These are phyloP conservation scores for Platycnemis pennipes DNA, from an alignment of 2,888 invertebrate genomes.

Conservation along the genomic window DNA sequence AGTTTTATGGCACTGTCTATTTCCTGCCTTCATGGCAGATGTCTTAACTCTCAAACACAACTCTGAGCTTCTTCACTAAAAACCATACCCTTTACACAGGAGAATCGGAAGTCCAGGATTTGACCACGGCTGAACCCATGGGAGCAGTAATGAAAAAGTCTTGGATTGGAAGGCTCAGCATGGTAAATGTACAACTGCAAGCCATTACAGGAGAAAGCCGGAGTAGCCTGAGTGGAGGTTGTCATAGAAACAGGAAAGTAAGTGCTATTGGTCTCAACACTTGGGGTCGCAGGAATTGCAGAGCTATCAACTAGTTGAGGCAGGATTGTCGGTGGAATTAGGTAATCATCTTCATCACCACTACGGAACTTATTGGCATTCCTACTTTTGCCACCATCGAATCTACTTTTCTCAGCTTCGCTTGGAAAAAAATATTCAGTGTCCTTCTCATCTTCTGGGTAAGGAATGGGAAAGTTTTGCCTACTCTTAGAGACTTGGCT, in stretches of 20 bases:
- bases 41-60: slow-evolving; percentile 45
- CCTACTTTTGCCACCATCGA: neutral
- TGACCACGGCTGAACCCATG: slow-evolving; percentile 82
- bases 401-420: neutral
- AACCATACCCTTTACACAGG: slow-evolving; percentile 82
- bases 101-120: slow-evolving; percentile 82
- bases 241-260: slow-evolving; percentile 24
- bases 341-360: neutral
- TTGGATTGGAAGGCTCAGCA: slow-evolving; percentile 82
- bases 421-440: neutral
- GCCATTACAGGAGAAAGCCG: slow-evolving; percentile 81
- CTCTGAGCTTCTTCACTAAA: slow-evolving; percentile 75
- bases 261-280: slow-evolving; percentile 2
- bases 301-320: neutral
- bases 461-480: slow-evolving; percentile 37
- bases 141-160: slow-evolving; percentile 83
- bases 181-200: slow-evolving; percentile 82
- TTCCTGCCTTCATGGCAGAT: slow-evolving; percentile 47
- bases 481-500: slow-evolving; percentile 49
- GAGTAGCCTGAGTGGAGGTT: slow-evolving; percentile 9
- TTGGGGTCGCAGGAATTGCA: neutral
- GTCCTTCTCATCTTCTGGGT: slow-evolving; percentile 27
- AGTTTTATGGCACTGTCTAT: slow-evolving; percentile 64
- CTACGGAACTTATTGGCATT: neutral
- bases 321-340: neutral